Percentiles rank a stretch among this genome's conserved stretches.
Evolutionary conservation across 2,797 vertebrate species (phyloP).

Genomic region (Myiothlypis chrysogaster): DNA sequence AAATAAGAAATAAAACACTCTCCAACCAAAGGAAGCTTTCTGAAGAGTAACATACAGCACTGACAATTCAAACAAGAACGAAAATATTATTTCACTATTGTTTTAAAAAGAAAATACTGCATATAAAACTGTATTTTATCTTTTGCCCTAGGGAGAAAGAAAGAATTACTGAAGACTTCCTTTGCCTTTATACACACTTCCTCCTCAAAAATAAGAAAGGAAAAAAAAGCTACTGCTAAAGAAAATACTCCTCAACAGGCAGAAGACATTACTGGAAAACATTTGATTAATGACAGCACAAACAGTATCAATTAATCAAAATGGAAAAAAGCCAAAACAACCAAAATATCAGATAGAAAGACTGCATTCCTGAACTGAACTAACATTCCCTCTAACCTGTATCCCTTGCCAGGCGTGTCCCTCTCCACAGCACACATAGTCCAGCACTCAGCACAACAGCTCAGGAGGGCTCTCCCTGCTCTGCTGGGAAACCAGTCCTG

Average conservation of each 20-base stretch:
- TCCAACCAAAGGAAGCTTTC: background rate
- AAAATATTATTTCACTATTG: background rate
- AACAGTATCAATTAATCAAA: background rate
- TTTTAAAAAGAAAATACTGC: conserved; percentile 3
- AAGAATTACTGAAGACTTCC: background rate
- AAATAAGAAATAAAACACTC: background rate
- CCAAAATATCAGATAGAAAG: background rate
- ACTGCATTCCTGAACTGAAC: background rate
- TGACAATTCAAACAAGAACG: background rate
- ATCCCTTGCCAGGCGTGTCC: conserved; percentile 7
- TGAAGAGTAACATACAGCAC: background rate
- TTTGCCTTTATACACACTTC: background rate
- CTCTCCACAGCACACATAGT: conserved; percentile 32
- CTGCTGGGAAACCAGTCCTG: background rate
- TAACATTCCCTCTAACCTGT: conserved; percentile 23
- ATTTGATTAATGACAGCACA: background rate
- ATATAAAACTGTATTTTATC: background rate
- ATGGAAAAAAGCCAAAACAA: background rate
- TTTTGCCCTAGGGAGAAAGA: background rate
- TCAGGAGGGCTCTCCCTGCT: background rate
- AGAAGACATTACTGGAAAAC: background rate
- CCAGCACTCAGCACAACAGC: background rate
- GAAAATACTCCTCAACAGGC: background rate
- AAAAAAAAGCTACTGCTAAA: background rate
- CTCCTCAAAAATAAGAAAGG: background rate